phyloP scores from a whole-genome alignment of 2,888 invertebrate species.

The Theristus sp. region DNA sequence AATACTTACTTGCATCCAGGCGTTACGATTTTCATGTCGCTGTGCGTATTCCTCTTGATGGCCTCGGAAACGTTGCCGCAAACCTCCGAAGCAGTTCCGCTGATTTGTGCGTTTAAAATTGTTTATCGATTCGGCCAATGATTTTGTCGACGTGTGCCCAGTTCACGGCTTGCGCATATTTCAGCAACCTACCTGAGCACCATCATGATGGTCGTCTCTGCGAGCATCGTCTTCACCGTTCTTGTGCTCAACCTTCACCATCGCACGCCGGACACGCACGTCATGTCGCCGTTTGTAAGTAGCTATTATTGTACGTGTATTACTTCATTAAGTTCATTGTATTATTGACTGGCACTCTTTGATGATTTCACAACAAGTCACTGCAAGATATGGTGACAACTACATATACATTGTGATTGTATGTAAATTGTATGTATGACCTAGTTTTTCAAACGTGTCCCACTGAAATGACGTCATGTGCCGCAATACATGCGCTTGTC shows the following conservation, averaged over 20 bases:
- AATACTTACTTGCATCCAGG: slow-evolving; percentile 11
- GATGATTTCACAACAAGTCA: too few relatives aligned
- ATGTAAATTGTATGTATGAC: too few relatives aligned
- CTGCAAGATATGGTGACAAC: too few relatives aligned
- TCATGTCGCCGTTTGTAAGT: slow-evolving; percentile 8
- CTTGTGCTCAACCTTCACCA: slow-evolving; percentile 7
- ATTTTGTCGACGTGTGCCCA: background rate
- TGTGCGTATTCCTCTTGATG: slow-evolving; percentile 93
- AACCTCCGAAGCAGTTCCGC: slow-evolving; percentile 93
- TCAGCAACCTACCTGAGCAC: slow-evolving; percentile 9
- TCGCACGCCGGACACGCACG: slow-evolving; percentile 6
- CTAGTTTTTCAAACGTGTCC: too few relatives aligned
- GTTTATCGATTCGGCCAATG: slow-evolving; percentile 10
- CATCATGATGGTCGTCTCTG: slow-evolving; percentile 8
- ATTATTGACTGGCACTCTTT: too few relatives aligned
- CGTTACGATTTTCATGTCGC: slow-evolving; percentile 47
- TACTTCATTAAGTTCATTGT: too few relatives aligned
- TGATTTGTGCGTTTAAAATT: slow-evolving; percentile 53
- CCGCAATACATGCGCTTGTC: too few relatives aligned
- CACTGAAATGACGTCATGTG: too few relatives aligned
- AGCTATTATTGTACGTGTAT: background rate
- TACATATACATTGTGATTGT: too few relatives aligned
- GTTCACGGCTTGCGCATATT: background rate
- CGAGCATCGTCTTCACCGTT: slow-evolving; percentile 8
- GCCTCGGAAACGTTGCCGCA: slow-evolving; percentile 95